Base-by-base conservation (phyloP, 30 jellyfish, hydroid and myxozoan genomes). In the Mastigias papua region DNA sequence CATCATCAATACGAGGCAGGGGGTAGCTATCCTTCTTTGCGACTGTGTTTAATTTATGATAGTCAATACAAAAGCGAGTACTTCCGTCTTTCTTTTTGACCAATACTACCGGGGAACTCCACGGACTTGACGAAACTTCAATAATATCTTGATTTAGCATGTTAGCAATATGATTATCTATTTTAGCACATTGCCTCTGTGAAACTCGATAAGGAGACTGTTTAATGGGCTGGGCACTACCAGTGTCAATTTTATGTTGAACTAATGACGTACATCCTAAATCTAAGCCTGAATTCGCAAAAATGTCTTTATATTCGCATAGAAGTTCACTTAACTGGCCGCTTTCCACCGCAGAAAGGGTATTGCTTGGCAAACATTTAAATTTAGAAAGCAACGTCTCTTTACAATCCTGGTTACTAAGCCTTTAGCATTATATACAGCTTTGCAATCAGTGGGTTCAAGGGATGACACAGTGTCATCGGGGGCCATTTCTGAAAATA, bases 171-270 rank as follows among this genome's bases (percentile, higher is more conserved):
- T n/a, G n/a, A n/a, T n/a, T n/a, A n/a, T n/a, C 28, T 63, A n/a
- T n/a, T n/a, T n/a, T n/a, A n/a, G n/a, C n/a, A n/a, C n/a, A n/a
- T n/a, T n/a, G n/a, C n/a, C n/a, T n/a, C n/a, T n/a, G n/a, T n/a
- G n/a, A n/a, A n/a, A n/a, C n/a, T n/a, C n/a, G n/a, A n/a, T n/a
- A n/a, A n/a, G n/a, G n/a, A n/a, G n/a, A n/a, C n/a, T n/a, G n/a
- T n/a, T n/a, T n/a, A n/a, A n/a, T n/a, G n/a, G n/a, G n/a, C n/a
- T n/a, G n/a, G n/a, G n/a, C n/a, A n/a, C n/a, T n/a, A n/a, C 84
- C 92, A 19, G 81, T 73, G 72, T 82, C 79, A n/a, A 84, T 84
- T 32, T 34, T 20, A 75, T 86, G 95, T 35, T 46, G 87, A 31
- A 86, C 65, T n/a, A 68, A 21, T 20, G 82, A 25, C 4, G 92